Percentiles rank a stretch among this genome's conserved stretches.
Evolutionary conservation across 2,113 vertebrate species (phyloP).

Genomic region (Barbus barbus): DNA sequence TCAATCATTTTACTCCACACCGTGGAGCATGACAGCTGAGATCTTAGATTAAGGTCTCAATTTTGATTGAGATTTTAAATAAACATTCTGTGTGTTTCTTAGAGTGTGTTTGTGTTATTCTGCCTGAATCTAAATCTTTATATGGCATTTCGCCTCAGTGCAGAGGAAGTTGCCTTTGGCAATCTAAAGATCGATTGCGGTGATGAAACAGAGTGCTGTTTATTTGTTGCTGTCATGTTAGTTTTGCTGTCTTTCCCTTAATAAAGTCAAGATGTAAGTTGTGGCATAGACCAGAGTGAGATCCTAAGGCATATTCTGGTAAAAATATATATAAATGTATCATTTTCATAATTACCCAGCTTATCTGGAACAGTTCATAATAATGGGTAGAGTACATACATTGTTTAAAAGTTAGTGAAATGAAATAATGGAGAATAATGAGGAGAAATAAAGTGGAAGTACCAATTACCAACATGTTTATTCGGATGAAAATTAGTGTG

Average conservation of each 20-base stretch:
- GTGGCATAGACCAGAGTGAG: not conserved
- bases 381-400: not conserved
- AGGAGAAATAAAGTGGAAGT: not conserved
- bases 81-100: slow-evolving; percentile 31
- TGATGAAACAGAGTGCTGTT: not conserved
- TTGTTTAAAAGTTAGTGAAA: not conserved
- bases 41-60: not conserved
- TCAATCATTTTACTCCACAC: not conserved
- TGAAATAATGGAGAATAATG: not conserved
- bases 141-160: slow-evolving; percentile 19
- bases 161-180: slow-evolving; percentile 24
- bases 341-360: not conserved
- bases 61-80: slow-evolving; percentile 31
- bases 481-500: not conserved
- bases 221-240: slow-evolving; percentile 23
- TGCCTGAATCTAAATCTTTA: slow-evolving; percentile 4
- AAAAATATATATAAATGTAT: not conserved
- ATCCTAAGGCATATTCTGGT: slow-evolving; percentile 1
- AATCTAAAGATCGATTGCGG: not conserved
- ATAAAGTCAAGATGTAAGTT: not conserved
- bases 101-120: slow-evolving; percentile 33
- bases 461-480: too few species aligned
- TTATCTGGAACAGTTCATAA: not conserved
- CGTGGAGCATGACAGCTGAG: not conserved
- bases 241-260: not conserved